These are phyloP conservation scores for Xylota segnis DNA, from an alignment of 2,888 invertebrate genomes.

Conservation along the genomic window DNA sequence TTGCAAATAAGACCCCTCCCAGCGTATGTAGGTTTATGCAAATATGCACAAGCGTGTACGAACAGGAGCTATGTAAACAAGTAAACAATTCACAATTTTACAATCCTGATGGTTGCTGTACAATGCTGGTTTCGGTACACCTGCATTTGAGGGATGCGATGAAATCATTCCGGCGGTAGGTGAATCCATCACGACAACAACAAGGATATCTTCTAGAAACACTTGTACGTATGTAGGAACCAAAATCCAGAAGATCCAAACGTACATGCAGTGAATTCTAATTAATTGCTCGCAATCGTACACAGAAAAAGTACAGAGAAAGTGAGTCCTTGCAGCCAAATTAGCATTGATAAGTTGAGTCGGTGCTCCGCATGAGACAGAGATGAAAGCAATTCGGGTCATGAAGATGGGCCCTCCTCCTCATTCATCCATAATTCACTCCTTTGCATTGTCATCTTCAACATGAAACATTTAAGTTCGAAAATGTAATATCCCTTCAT, in stretches of 20 bases:
- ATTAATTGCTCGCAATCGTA: conserved; percentile 41
- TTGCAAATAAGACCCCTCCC: conserved; percentile 37
- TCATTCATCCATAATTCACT: neutral
- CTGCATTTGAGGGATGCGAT: neutral
- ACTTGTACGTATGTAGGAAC: neutral
- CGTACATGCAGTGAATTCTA: conserved; percentile 36
- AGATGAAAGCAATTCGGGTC: neutral
- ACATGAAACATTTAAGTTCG: neutral
- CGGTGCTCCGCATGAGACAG: neutral
- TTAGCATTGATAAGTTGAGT: neutral
- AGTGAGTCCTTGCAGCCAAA: conserved; percentile 27
- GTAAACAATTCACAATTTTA: conserved; percentile 25
- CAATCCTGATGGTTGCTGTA: conserved; percentile 29
- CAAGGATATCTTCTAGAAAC: conserved; percentile 13
- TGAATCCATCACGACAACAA: conserved; percentile 44
- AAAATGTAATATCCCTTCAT: neutral
- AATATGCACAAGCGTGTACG: conserved; percentile 15
- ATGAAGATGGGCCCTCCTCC: neutral
- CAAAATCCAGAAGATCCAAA: neutral
- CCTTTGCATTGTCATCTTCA: neutral
- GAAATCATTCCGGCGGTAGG: neutral
- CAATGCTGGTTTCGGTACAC: neutral
- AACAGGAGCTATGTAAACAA: conserved; percentile 47
- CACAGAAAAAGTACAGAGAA: conserved; percentile 12
- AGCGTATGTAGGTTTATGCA: neutral